A percentile compares a stretch with the other conserved stretches of the same genome.
These are phyloP conservation scores for Rhodinocichla rosea DNA, from an alignment of 2,113 vertebrate species.

Conservation along the genomic window DNA sequence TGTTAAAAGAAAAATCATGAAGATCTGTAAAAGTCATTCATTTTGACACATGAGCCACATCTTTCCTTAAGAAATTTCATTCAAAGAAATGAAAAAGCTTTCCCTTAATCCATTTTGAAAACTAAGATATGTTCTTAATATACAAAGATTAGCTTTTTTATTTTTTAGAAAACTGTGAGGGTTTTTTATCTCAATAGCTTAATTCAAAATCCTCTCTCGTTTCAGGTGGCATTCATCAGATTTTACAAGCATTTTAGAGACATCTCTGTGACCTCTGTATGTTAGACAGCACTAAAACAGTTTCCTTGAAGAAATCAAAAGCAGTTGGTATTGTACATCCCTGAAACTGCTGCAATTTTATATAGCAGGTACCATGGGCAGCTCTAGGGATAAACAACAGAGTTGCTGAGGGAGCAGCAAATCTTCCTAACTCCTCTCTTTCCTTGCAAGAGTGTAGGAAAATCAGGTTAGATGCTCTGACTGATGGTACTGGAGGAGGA, in stretches of 20 bases:
- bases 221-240: neutral
- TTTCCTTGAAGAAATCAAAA: neutral
- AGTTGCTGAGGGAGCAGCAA: neutral
- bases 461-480: neutral
- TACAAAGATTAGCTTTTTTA: neutral
- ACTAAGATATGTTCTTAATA: neutral
- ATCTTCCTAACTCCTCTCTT: neutral
- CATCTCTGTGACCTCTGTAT: neutral
- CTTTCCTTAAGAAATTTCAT: neutral
- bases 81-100: neutral
- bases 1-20: constrained; percentile 10
- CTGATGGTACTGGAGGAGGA: neutral
- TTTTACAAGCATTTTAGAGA: neutral
- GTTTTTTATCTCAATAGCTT: neutral
- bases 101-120: neutral
- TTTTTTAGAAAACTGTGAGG: neutral
- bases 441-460: neutral
- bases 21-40: constrained; percentile 1
- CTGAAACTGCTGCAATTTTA: neutral
- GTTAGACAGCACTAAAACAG: neutral
- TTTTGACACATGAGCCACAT: neutral
- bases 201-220: neutral
- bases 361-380: neutral
- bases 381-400: neutral
- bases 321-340: neutral